A percentile compares a stretch with the other conserved stretches of the same genome.
Conservation (phyloP, 2,888 invertebrate species). For the Agapetus fuscipes region DNA sequence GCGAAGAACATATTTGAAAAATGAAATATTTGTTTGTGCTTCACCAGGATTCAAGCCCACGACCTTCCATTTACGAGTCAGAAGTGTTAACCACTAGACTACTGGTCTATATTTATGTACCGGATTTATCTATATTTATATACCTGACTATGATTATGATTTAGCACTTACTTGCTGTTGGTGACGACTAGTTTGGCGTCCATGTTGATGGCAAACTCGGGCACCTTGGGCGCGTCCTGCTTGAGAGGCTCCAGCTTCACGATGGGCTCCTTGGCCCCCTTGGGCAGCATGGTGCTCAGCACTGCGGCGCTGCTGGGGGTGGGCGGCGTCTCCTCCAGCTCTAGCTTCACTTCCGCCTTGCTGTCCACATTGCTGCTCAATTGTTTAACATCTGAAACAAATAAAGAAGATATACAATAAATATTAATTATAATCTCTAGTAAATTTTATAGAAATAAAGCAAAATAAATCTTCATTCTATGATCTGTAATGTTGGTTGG, state of each 20-base stretch:
- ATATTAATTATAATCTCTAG: too few relatives aligned
- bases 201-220: constrained; percentile 67
- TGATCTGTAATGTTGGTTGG: too few relatives aligned
- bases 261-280: constrained; percentile 51
- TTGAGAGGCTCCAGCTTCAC: constrained; percentile 54
- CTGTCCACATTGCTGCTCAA: constrained; percentile 9
- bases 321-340: constrained; percentile 32
- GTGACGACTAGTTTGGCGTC: constrained; percentile 62
- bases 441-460: too few relatives aligned
- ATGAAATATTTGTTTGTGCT: too few relatives aligned
- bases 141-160: too few relatives aligned
- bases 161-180: constrained; percentile 55
- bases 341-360: constrained; percentile 26
- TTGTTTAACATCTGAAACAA: constrained; percentile 5
- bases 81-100: too few relatives aligned
- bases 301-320: constrained; percentile 26
- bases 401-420: constrained; percentile 1
- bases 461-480: too few relatives aligned
- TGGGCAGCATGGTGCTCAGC: constrained; percentile 29
- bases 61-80: too few relatives aligned
- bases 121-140: too few relatives aligned
- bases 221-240: constrained; percentile 52
- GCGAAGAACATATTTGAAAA: too few relatives aligned
- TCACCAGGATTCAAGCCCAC: too few relatives aligned
- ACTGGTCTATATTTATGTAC: too few relatives aligned